Evolutionary conservation across 2,888 invertebrate genomes (phyloP).

Genomic region (Pantelozetes paolii): DNA sequence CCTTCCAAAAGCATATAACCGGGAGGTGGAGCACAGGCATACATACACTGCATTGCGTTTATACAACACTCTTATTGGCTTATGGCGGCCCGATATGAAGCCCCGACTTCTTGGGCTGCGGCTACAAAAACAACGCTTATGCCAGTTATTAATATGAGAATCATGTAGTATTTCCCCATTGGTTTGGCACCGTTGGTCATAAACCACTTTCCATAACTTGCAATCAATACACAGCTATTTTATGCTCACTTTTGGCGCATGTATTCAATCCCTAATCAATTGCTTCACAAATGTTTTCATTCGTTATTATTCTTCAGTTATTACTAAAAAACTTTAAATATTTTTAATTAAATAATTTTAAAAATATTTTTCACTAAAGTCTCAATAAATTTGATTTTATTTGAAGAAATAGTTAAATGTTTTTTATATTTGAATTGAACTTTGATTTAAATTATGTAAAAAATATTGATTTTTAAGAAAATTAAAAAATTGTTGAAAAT

Average conservation of each 20-base stretch:
- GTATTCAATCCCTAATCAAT: slow-evolving; percentile 14
- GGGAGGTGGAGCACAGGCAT: slow-evolving; percentile 33
- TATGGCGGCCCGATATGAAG: slow-evolving; percentile 32
- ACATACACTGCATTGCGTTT: slow-evolving; percentile 23
- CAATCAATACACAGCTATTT: neutral
- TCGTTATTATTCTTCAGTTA: no score
- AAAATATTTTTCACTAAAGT: no score
- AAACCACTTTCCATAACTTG: slow-evolving; percentile 3
- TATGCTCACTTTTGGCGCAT: slow-evolving; percentile 31
- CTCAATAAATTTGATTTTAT: no score
- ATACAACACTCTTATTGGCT: slow-evolving; percentile 32
- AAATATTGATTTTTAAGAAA: no score
- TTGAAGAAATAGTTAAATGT: no score
- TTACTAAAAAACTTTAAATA: no score
- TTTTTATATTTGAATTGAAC: no score
- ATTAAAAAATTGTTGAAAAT: no score
- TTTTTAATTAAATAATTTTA: no score
- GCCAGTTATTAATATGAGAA: slow-evolving; percentile 35
- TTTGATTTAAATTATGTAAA: no score
- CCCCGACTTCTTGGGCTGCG: slow-evolving; percentile 39
- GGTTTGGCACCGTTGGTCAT: slow-evolving; percentile 38
- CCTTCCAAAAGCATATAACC: slow-evolving; percentile 36
- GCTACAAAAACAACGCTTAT: slow-evolving; percentile 29
- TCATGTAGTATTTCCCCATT: slow-evolving; percentile 37
- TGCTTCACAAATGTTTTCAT: neutral